Evolutionary conservation across 2,113 vertebrate genomes (phyloP), one percentile per base, ranked within the genome.

Genomic region (Lasiurus borealis): DNA sequence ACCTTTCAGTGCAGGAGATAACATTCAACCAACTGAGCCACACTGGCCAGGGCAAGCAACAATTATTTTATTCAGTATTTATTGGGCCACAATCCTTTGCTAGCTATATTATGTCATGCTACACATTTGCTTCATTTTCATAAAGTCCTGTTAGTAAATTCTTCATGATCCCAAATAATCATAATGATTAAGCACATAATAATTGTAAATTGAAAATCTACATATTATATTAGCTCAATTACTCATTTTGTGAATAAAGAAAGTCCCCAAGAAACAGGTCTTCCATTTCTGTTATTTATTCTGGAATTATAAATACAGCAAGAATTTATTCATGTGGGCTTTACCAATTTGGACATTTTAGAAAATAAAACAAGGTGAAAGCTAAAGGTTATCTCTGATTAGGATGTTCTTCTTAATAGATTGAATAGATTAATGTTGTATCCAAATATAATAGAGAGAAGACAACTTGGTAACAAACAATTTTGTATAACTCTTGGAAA

Each of bases 211-310:
- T 87, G 25, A 87, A 97, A 94, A 94, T 94, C 76, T 68, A 91
- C 68, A 81, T 93, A 81, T 46, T 34, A 50, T 90, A 96, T 95
- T 95, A 94, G 44, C 75, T 94, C 87, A 96, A 62, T 84, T 94
- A 76, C 64, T 95, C 92, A 94, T 81, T 95, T 94, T 85, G 90
- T 94, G 90, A 97, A 94, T 96, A 96, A 96, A 91, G 91, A n/a
- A 94, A 93, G 59, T 89, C 50, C 93, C 57, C 68, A 68, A 89
- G 71, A 96, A 94, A 83, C 10, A 93, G 6, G 4, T 13, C 81
- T 82, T 40, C 69, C 34, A 87, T 66, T 91, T 25, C 71, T 91
- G 29, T 93, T 96, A 91, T 96, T 97, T 94, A 89, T 91, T 95
- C 85, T 84, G 36, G 40, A 92, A 91, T 68, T 96, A 73, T 80